These are phyloP conservation scores for Chiloscyllium punctatum DNA, from an alignment of 2,797 vertebrate genomes.

Conservation along the genomic window DNA sequence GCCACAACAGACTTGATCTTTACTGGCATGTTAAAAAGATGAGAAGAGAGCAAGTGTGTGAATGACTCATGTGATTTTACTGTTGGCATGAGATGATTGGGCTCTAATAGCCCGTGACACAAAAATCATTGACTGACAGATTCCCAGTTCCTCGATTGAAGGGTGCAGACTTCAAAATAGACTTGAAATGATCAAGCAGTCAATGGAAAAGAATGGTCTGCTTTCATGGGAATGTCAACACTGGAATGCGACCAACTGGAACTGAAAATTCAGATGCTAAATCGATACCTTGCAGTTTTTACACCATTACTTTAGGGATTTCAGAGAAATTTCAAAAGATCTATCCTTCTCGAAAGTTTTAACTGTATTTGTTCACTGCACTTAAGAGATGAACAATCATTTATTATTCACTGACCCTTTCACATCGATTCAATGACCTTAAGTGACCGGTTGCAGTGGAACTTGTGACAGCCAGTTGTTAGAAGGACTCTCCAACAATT, in stretches of 20 bases:
- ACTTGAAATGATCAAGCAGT: neutral
- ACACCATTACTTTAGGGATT: neutral
- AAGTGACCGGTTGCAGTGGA: neutral
- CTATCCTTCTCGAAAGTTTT: neutral
- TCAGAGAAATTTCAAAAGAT: neutral
- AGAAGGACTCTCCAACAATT: neutral
- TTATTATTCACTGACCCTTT: neutral
- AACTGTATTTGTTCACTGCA: neutral
- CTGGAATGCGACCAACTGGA: neutral
- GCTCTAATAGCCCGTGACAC: neutral
- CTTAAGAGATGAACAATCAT: neutral
- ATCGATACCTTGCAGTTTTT: neutral
- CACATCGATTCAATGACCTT: neutral
- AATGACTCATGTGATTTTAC: neutral
- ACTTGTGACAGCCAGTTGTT: neutral
- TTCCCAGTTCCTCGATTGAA: neutral
- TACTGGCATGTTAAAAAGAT: neutral
- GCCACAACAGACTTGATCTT: neutral
- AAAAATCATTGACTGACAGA: neutral
- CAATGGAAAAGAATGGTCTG: neutral
- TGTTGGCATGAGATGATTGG: neutral
- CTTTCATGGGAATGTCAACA: neutral
- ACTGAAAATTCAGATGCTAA: neutral
- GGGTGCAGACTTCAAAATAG: neutral
- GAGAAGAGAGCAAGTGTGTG: neutral